A percentile compares a stretch with the other conserved stretches of the same genome.
Evolutionary conservation across 2,113 vertebrate genomes (phyloP).

Genomic region (Lophius piscatorius): DNA sequence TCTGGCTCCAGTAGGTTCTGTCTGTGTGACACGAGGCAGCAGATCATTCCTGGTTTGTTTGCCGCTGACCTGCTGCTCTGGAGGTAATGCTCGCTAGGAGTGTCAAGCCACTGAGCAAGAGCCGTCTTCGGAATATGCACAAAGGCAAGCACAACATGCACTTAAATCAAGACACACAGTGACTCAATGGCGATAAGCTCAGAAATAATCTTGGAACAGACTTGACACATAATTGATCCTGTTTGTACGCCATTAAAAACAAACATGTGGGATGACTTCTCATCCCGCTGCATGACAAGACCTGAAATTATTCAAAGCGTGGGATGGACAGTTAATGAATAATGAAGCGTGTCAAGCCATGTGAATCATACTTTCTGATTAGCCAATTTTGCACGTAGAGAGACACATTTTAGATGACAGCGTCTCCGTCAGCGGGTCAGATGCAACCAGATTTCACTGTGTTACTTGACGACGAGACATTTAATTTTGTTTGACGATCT

Average conservation of each 20-base stretch:
- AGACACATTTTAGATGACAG: neutral
- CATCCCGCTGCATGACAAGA: conserved; percentile 20
- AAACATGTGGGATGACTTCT: conserved; percentile 30
- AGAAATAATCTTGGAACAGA: conserved; percentile 16
- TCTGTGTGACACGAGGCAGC: conserved; percentile 1
- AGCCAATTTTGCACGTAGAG: conserved; percentile 11
- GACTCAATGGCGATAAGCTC: conserved; percentile 27
- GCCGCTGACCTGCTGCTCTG: conserved; percentile 30
- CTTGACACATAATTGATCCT: conserved; percentile 12
- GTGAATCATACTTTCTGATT: conserved; percentile 13
- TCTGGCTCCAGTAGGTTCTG: no score
- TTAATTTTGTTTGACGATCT: neutral
- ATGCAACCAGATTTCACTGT: neutral
- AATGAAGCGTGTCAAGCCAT: conserved; percentile 18
- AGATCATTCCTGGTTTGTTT: conserved; percentile 17
- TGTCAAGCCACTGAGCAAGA: conserved; percentile 14
- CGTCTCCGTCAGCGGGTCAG: neutral
- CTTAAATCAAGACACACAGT: conserved; percentile 10
- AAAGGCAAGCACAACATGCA: conserved; percentile 4
- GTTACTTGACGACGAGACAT: neutral
- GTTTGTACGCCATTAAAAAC: conserved; percentile 23
- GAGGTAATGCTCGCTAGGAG: conserved; percentile 7
- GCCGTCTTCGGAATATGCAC: conserved; percentile 1
- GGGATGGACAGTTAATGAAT: conserved; percentile 25
- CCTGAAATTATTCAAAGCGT: conserved; percentile 17